These are phyloP conservation scores for Rhingia campestris DNA, from an alignment of 2,888 invertebrate species.

Conservation along the genomic window DNA sequence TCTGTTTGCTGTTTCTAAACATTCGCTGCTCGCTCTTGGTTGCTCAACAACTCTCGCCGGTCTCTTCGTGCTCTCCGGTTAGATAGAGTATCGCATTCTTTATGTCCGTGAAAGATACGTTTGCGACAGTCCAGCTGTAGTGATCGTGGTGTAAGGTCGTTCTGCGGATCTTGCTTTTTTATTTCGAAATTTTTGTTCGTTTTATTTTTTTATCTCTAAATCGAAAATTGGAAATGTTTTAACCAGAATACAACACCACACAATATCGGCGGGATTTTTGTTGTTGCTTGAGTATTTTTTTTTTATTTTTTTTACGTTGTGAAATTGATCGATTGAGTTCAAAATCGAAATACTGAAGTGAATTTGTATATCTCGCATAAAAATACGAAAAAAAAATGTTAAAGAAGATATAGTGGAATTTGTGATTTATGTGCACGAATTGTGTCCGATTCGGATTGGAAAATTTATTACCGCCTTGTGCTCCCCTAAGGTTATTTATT, in stretches of 20 bases:
- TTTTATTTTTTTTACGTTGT: constrained; percentile 4
- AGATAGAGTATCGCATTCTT: constrained; percentile 40
- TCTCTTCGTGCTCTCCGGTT: constrained; percentile 45
- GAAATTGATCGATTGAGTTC: constrained; percentile 47
- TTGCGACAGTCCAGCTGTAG: constrained; percentile 61
- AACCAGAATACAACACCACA: not conserved
- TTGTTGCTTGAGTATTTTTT: not conserved
- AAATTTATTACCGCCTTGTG: constrained; percentile 62
- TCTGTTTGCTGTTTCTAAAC: not conserved
- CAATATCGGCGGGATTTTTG: constrained; percentile 54
- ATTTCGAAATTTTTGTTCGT: constrained; percentile 8
- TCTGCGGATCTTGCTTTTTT: constrained; percentile 38
- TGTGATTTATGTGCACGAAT: constrained; percentile 71
- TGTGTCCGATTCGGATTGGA: constrained; percentile 66
- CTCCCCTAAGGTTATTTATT: constrained; percentile 60
- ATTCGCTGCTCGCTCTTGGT: constrained; percentile 10
- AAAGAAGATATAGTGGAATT: constrained; percentile 50
- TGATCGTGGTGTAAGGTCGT: constrained; percentile 62
- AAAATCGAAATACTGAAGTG: constrained; percentile 33
- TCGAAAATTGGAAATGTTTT: constrained; percentile 30
- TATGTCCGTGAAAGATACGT: constrained; percentile 48
- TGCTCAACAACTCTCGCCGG: constrained; percentile 30
- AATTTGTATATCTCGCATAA: constrained; percentile 18
- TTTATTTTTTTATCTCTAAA: constrained; percentile 24
- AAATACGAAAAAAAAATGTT: constrained; percentile 23